A percentile compares a stretch with the other conserved stretches of the same genome.
phyloP scores from a whole-genome alignment of 1,140 invertebrate genomes.

The Antheraea pernyi region DNA sequence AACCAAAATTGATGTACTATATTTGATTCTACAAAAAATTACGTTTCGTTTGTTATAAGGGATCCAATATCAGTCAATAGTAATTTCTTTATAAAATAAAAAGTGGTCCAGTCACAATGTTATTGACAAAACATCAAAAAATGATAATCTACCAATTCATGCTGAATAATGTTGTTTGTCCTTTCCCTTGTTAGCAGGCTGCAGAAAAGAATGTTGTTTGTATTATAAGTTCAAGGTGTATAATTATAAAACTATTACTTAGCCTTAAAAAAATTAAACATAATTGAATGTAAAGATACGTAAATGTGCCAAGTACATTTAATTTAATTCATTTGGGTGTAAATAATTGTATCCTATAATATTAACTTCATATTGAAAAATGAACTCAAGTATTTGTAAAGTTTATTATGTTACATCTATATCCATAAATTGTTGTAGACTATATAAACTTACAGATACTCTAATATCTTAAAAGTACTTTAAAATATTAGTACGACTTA shows the following conservation, averaged over 20 bases:
- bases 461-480: background rate
- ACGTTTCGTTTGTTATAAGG: background rate
- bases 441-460: background rate
- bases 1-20: background rate
- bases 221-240: background rate
- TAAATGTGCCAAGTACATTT: too few relatives aligned
- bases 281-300: too few relatives aligned
- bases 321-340: too few relatives aligned
- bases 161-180: background rate
- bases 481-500: background rate
- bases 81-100: background rate
- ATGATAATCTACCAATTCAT: background rate
- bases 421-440: background rate
- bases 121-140: background rate
- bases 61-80: background rate
- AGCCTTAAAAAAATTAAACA: background rate
- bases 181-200: background rate
- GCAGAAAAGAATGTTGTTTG: background rate
- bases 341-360: too few relatives aligned
- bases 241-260: background rate
- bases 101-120: background rate
- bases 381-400: too few relatives aligned
- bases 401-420: too few relatives aligned
- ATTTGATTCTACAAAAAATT: background rate
- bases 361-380: too few relatives aligned